Evolutionary conservation across 2,797 vertebrate species (phyloP), one percentile per base, ranked within the genome.

Genomic region (Numenius phaeopus): DNA sequence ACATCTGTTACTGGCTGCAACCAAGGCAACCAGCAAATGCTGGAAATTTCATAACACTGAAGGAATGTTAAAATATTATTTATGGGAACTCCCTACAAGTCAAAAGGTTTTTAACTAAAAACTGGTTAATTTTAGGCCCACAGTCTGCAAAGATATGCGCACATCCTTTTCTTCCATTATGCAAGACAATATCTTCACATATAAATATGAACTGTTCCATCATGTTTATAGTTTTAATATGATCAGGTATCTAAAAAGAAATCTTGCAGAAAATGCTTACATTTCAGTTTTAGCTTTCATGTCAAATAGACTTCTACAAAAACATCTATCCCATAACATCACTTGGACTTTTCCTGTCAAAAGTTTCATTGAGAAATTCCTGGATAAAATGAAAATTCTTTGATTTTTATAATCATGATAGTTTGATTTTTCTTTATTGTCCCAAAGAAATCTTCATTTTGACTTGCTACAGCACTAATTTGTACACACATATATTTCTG

Each of bases 21-120:
- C 94, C 75, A 93, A 90, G 92, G 76, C 83, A 97, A 94, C 90
- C 32, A 92, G 50, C 37, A 92, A 95, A 93, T 65, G 26, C 46
- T 97, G 62, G 55, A 90, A 85, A 93, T 93, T 96, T 93, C 67
- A 70, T 96, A 95, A 96, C 40, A 39, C 55, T 87, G 85, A 29
- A 87, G 88, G 93, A 95, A 97, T 91, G 95, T 59, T 90, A 72
- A 94, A 90, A 86, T 57, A 73, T 85, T 96, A 47, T 93, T 95
- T 87, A 52, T 54, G 73, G 92, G 11, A 94, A 95, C 88, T 83
- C 83, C 78, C 94, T 67, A 42, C 8, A 75, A 78, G 9, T 87
- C 52, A 83, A 86, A 81, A 82, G 5, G 7, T 13, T 62, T 93
- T 89, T 62, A 83, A 88, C 34, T 27, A 50, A 78, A 85, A 90